phyloP scores from a whole-genome alignment of 2,113 vertebrate genomes.

The Cyanistes caeruleus region DNA sequence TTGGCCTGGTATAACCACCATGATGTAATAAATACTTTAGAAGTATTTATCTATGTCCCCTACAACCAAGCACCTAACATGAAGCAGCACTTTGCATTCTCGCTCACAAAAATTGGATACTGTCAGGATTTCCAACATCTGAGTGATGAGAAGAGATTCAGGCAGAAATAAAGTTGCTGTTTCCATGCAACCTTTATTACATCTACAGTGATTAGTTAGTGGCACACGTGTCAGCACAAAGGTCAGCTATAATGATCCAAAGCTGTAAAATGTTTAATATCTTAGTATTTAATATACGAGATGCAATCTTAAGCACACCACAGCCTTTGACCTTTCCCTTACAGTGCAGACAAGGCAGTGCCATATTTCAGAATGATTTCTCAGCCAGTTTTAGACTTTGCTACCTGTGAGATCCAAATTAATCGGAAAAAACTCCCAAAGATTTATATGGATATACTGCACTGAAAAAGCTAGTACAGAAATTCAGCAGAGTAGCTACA shows the following conservation, averaged over 20 bases:
- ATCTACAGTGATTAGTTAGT: not conserved
- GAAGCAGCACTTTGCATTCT: not conserved
- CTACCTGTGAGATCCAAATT: not conserved
- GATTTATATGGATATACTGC: not conserved
- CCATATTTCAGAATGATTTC: not conserved
- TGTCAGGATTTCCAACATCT: not conserved
- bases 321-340: conserved; percentile 30
- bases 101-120: not conserved
- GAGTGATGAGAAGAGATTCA: not conserved
- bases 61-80: not conserved
- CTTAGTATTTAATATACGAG: not conserved
- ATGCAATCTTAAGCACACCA: conserved; percentile 3
- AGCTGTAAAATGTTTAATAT: conserved; percentile 8
- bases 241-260: conserved; percentile 11
- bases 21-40: not conserved
- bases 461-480: not conserved
- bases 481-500: not conserved
- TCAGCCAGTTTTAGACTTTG: not conserved
- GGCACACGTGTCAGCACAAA: conserved; percentile 38
- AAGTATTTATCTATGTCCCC: not conserved
- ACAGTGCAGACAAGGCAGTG: not conserved
- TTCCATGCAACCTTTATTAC: not conserved
- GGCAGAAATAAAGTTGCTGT: not conserved
- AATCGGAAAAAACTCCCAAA: not conserved
- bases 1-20: not conserved